A percentile compares a stretch with the other conserved stretches of the same genome.
Evolutionary conservation across 2,888 invertebrate species (phyloP).

Genomic region (Drosophila stalkeri): DNA sequence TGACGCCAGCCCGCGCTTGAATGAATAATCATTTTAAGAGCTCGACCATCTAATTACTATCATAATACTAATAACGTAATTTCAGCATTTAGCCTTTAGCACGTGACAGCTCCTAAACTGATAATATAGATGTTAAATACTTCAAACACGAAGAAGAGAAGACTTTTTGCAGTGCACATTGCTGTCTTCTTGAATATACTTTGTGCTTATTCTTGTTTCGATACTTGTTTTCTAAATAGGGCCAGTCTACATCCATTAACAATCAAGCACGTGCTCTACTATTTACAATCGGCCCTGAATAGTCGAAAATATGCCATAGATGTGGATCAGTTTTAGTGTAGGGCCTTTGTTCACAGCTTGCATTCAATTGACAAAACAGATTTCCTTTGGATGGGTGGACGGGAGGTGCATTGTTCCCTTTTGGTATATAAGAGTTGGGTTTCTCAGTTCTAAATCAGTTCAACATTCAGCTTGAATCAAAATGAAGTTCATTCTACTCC

Average conservation of each 20-base stretch:
- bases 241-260: no score
- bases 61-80: slow-evolving; percentile 1
- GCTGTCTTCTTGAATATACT: no score
- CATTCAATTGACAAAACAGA: background rate
- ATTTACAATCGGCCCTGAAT: background rate
- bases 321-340: background rate
- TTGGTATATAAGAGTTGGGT: background rate
- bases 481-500: slow-evolving; percentile 44
- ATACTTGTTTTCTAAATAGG: no score
- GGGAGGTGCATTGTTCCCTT: background rate
- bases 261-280: background rate
- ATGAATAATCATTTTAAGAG: slow-evolving; percentile 31
- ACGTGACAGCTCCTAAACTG: background rate
- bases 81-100: background rate
- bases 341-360: background rate
- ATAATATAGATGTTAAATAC: background rate
- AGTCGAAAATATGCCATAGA: no score
- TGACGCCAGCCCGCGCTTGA: slow-evolving; percentile 24
- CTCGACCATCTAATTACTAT: slow-evolving; percentile 24
- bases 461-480: background rate
- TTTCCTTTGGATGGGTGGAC: background rate
- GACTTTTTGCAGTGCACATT: no score
- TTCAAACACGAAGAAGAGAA: background rate
- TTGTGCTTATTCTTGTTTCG: no score
- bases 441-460: slow-evolving; percentile 23